Evolutionary conservation across 2,113 vertebrate genomes (phyloP), one percentile per base, ranked within the genome.

Genomic region (Anhinga anhinga): DNA sequence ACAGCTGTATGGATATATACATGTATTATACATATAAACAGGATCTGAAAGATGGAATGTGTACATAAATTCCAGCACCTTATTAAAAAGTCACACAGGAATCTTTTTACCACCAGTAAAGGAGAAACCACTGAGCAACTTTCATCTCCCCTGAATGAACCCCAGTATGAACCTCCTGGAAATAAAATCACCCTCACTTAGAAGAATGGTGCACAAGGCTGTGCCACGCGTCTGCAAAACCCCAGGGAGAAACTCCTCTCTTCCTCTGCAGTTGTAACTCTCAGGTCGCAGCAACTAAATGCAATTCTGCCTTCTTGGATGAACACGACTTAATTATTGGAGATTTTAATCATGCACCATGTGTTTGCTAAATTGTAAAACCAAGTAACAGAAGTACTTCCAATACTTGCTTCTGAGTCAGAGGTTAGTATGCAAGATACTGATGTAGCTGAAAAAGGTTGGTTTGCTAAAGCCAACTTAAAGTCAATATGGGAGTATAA

Each of bases 151-250:
- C 44, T 76, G 32, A 82, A 74, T 9, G 18, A 93, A 53, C 4
- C 1, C 30, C 70, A 6, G 15, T n/a, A 55, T 36, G 15, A 63
- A 45, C 5, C 2, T 69, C 36, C 44, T 52, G 38, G 36, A 71
- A n/a, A 52, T 52, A 79, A 67, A 71, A 55, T 32, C 44, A 69
- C 8, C 5, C 36, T 91, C 40, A 4, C 9, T 5, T 30, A 65
- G 52, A 59, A 61, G 5, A 59, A 53, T 6, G 13, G 32, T 13
- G 29, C 36, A 3, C 14, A 62, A 78, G 45, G 21, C 12, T n/a
- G 7, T 3, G 15, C 38, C n/a, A 78, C 0, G 0, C 20, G 50
- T 30, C 56, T 21, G 10, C 2, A 7, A 53, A 94, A 71, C 5
- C 5, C 30, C 40, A 42, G 36, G 45, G 27, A 82, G 26, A 90